These are phyloP conservation scores for Acromyrmex heyeri DNA, from an alignment of 1,140 invertebrate genomes.

Conservation along the genomic window DNA sequence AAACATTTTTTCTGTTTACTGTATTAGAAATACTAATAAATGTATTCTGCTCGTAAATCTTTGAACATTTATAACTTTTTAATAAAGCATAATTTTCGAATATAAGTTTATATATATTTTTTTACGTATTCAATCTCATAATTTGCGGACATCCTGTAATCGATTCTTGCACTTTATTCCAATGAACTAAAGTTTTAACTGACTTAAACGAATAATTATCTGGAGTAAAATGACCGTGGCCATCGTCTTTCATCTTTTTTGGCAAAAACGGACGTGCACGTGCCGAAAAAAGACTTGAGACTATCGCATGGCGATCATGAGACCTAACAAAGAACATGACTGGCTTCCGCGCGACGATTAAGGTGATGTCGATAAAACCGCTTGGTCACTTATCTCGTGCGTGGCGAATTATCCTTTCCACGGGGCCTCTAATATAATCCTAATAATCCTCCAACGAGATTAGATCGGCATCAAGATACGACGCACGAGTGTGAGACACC, in stretches of 20 bases:
- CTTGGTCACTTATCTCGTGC: conserved; percentile 63
- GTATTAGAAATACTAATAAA: no score
- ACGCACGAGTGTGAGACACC: conserved; percentile 27
- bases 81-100: no score
- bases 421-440: conserved; percentile 36
- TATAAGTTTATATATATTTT: no score
- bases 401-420: conserved; percentile 54
- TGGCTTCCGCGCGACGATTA: conserved; percentile 31
- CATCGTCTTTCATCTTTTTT: not conserved
- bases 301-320: not conserved
- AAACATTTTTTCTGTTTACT: no score
- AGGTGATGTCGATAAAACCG: conserved; percentile 59
- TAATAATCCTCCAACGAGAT: conserved; percentile 55
- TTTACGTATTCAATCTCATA: no score
- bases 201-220: conserved; percentile 34
- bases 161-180: not conserved
- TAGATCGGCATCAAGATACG: conserved; percentile 60
- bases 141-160: not conserved
- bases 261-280: not conserved
- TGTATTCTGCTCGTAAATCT: no score
- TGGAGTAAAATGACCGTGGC: not conserved
- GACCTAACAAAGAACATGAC: conserved; percentile 47
- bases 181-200: not conserved
- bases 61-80: no score
- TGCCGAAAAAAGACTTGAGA: conserved; percentile 19